These are phyloP conservation scores for Holacanthus passer DNA, from an alignment of 2,113 vertebrate species.

Conservation along the genomic window DNA sequence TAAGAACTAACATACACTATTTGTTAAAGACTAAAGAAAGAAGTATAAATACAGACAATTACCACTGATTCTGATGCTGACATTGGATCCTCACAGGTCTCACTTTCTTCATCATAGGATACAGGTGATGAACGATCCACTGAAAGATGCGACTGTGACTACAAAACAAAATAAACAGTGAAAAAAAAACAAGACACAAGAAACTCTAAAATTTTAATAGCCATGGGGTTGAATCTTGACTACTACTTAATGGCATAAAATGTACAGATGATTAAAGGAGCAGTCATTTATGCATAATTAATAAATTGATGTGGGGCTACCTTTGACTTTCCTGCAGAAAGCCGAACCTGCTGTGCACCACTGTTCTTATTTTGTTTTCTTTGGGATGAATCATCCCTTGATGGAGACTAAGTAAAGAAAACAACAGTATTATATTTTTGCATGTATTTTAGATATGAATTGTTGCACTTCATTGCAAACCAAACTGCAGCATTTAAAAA, in stretches of 20 bases:
- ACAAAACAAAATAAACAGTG: conserved; percentile 5
- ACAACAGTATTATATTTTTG: background rate
- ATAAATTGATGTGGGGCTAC: background rate
- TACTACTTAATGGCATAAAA: background rate
- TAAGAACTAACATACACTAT: background rate
- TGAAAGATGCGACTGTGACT: background rate
- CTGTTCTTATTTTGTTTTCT: background rate
- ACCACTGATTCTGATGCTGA: conserved; percentile 33
- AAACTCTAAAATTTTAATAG: background rate
- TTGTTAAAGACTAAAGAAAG: accelerated
- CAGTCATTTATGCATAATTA: background rate
- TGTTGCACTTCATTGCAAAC: background rate
- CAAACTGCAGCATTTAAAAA: background rate
- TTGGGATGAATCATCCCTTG: background rate
- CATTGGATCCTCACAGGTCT: background rate
- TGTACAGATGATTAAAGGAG: background rate
- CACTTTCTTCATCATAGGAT: background rate
- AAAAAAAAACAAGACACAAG: background rate
- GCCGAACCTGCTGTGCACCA: background rate
- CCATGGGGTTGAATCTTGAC: background rate
- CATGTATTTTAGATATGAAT: background rate
- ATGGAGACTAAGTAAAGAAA: background rate
- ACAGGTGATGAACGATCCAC: background rate
- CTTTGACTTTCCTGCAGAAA: background rate
- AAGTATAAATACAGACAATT: accelerated